phyloP scores from a whole-genome alignment of 2,888 invertebrate species.

The Stenurella melanura region DNA sequence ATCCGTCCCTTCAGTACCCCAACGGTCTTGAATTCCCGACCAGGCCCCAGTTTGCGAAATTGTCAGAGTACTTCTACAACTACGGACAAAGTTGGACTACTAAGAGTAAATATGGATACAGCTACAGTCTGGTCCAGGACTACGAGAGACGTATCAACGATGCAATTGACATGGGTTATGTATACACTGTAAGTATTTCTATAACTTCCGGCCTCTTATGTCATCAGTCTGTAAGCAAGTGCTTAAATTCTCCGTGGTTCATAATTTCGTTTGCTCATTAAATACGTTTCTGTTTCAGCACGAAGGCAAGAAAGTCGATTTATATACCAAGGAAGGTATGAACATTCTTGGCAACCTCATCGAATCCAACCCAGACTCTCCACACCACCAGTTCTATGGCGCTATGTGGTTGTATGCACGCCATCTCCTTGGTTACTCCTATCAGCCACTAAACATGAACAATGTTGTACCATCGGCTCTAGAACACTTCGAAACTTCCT shows the following conservation, averaged over 20 bases:
- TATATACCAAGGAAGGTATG: constrained; percentile 79
- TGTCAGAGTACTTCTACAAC: constrained; percentile 72
- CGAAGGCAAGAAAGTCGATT: constrained; percentile 72
- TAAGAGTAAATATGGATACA: constrained; percentile 74
- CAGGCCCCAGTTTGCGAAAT: constrained; percentile 76
- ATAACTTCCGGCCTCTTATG: no score
- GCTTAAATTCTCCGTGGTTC: no score
- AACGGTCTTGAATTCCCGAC: constrained; percentile 81
- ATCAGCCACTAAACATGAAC: constrained; percentile 65
- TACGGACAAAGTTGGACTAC: constrained; percentile 62
- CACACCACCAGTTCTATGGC: constrained; percentile 76
- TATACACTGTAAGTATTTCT: constrained; percentile 55
- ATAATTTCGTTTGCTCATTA: no score
- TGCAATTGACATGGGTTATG: constrained; percentile 76
- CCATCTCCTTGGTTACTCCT: constrained; percentile 76
- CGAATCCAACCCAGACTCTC: constrained; percentile 79
- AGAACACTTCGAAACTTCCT: constrained; percentile 79
- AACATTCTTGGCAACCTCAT: constrained; percentile 80
- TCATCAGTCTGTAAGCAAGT: no score
- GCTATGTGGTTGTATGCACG: constrained; percentile 74
- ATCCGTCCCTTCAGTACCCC: constrained; percentile 78
- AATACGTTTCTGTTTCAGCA: constrained; percentile 56
- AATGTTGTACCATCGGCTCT: constrained; percentile 78
- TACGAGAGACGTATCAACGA: constrained; percentile 76
- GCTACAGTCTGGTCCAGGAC: constrained; percentile 71